Conservation (phyloP, 2,888 invertebrate species). For the Vandiemenella viatica region DNA sequence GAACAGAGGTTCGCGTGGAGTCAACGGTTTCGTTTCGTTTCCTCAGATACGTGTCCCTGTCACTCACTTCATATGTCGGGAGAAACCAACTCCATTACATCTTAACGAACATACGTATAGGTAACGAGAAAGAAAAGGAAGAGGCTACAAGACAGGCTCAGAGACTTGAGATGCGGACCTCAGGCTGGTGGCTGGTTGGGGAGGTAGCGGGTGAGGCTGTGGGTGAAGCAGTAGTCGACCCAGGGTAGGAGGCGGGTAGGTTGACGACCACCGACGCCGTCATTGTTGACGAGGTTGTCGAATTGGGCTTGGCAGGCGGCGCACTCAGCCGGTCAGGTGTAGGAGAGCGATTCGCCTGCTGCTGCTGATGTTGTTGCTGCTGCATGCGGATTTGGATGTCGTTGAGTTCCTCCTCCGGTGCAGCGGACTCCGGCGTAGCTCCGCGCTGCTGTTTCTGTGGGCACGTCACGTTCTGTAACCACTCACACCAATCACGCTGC, state of each 20-base stretch:
- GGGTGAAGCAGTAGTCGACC: slow-evolving; percentile 22
- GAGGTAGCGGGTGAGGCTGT: slow-evolving; percentile 20
- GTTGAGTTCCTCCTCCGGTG: slow-evolving; percentile 28
- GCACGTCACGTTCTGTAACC: neutral
- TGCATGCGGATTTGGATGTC: slow-evolving; percentile 16
- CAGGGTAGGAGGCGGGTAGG: slow-evolving; percentile 24
- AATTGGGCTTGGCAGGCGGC: slow-evolving; percentile 23
- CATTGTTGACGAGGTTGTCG: slow-evolving; percentile 24
- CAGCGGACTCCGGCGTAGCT: slow-evolving; percentile 21
- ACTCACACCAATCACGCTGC: too few relatives aligned
- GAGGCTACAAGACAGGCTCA: slow-evolving; percentile 9
- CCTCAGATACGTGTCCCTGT: too few relatives aligned
- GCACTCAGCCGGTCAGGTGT: slow-evolving; percentile 8
- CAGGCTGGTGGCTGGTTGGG: slow-evolving; percentile 20
- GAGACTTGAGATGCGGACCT: slow-evolving; percentile 22
- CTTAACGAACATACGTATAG: too few relatives aligned
- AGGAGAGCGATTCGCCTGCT: neutral
- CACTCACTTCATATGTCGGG: too few relatives aligned
- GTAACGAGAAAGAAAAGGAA: too few relatives aligned
- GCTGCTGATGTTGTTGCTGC: neutral
- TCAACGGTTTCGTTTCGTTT: too few relatives aligned
- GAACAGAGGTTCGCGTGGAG: too few relatives aligned
- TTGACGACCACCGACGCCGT: slow-evolving; percentile 25
- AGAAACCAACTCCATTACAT: too few relatives aligned
- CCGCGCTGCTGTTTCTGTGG: slow-evolving; percentile 21